A percentile compares a stretch with the other conserved stretches of the same genome.
phyloP scores from a whole-genome alignment of 2,888 invertebrate genomes.

The Mechanitis messenoides region DNA sequence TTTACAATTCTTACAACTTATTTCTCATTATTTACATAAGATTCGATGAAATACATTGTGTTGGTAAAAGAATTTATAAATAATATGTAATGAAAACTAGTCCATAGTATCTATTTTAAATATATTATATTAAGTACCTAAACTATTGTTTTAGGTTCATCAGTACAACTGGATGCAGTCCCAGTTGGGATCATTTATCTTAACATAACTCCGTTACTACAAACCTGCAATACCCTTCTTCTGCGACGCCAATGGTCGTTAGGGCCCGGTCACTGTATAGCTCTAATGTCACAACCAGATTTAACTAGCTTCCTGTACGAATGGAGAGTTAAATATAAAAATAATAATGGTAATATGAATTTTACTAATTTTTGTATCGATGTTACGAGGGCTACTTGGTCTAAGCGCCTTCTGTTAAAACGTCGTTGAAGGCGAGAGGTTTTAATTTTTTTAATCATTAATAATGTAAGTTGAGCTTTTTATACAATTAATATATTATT shows the following conservation, averaged over 20 bases:
- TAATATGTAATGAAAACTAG: too few species aligned
- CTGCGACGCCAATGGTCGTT: conserved; percentile 46
- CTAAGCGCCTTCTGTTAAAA: too few species aligned
- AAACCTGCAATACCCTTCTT: conserved; percentile 44
- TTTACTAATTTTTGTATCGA: neutral
- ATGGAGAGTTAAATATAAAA: conserved; percentile 47
- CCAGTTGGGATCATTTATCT: conserved; percentile 41
- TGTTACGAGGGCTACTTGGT: too few species aligned
- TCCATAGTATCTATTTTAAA: too few species aligned
- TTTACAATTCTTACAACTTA: too few species aligned
- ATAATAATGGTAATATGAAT: conserved; percentile 12
- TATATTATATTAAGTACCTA: neutral
- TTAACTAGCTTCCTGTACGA: conserved; percentile 34
- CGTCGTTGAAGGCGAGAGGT: too few species aligned
- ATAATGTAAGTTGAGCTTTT: too few species aligned
- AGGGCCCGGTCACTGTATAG: conserved; percentile 49
- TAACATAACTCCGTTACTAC: conserved; percentile 27
- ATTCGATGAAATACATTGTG: too few species aligned
- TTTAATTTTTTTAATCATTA: too few species aligned
- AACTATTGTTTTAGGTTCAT: conserved; percentile 17
- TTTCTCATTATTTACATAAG: too few species aligned
- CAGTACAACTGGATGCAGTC: conserved; percentile 11
- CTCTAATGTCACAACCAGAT: conserved; percentile 45
- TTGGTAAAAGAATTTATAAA: too few species aligned
- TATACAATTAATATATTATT: too few species aligned